Evolutionary conservation across 2,113 vertebrate species (phyloP).

Genomic region (Neolamprologus brichardi): DNA sequence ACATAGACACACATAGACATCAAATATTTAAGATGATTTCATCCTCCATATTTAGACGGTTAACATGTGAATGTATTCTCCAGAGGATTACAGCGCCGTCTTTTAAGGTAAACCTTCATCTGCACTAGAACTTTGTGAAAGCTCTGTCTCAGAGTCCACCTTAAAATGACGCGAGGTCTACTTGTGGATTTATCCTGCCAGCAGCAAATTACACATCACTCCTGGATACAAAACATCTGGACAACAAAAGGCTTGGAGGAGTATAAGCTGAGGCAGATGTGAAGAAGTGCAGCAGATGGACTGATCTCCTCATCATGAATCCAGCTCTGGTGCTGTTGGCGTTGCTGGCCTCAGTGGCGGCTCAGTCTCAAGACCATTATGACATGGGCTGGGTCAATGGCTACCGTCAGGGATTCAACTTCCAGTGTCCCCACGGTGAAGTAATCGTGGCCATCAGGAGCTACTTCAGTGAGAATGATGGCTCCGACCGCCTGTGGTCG

Average conservation of each 20-base stretch:
- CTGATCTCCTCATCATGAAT: conserved; percentile 70
- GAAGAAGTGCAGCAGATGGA: conserved; percentile 32
- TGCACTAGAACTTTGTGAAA: not conserved
- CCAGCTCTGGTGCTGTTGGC: conserved; percentile 65
- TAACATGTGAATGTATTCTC: not conserved
- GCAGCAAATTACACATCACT: conserved; percentile 78
- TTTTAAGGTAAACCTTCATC: conserved; percentile 51
- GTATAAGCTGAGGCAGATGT: conserved; percentile 71
- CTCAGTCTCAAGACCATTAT: conserved; percentile 69
- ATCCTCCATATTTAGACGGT: not conserved
- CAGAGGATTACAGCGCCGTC: not conserved
- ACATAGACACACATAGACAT: too few relatives aligned
- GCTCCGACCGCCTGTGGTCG: conserved; percentile 88
- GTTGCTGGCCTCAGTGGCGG: conserved; percentile 53
- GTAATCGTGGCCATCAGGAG: conserved; percentile 86
- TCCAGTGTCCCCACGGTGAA: conserved; percentile 91
- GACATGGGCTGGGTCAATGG: conserved; percentile 87
- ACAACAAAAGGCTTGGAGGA: conserved; percentile 73
- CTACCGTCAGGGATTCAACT: conserved; percentile 92
- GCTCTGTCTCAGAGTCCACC: conserved; percentile 40
- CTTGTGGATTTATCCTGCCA: conserved; percentile 53
- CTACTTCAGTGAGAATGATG: conserved; percentile 84
- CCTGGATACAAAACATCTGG: conserved; percentile 89
- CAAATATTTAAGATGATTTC: not conserved
- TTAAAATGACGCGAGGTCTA: conserved; percentile 48